Conservation (phyloP, 2,113 vertebrate genomes). For the Zosterops hypoxanthus region DNA sequence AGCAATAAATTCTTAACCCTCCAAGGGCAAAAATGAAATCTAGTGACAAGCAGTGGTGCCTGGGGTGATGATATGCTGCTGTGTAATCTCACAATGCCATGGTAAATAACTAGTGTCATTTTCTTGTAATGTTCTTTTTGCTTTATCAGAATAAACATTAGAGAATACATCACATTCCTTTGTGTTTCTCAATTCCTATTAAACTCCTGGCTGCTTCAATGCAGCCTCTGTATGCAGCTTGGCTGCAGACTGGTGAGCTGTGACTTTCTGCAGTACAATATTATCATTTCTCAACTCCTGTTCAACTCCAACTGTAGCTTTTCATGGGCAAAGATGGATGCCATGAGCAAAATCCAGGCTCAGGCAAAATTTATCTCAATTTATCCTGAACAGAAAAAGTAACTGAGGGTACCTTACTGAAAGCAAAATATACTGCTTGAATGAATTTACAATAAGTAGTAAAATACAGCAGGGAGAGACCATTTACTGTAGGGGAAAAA, state of each 20-base stretch:
- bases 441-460: constrained; percentile 38
- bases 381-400: constrained; percentile 33
- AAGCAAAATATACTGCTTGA: constrained; percentile 44
- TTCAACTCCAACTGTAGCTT: constrained; percentile 21
- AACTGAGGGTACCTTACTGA: neutral
- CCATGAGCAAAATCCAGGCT: neutral
- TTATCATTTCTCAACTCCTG: constrained; percentile 33
- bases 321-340: constrained; percentile 42
- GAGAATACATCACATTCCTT: neutral
- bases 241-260: neutral
- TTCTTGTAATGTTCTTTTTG: neutral
- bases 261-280: neutral
- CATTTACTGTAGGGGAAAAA: neutral
- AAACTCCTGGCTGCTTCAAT: neutral
- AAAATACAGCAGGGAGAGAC: neutral
- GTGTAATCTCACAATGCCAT: neutral
- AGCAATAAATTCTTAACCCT: neutral
- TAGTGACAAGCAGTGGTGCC: neutral
- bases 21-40: neutral
- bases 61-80: neutral
- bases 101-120: neutral
- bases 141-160: neutral
- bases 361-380: constrained; percentile 54
- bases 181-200: constrained; percentile 6
- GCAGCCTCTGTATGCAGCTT: neutral